These are phyloP conservation scores for Micromys minutus DNA, from an alignment of 2,113 vertebrate genomes.

Conservation along the genomic window DNA sequence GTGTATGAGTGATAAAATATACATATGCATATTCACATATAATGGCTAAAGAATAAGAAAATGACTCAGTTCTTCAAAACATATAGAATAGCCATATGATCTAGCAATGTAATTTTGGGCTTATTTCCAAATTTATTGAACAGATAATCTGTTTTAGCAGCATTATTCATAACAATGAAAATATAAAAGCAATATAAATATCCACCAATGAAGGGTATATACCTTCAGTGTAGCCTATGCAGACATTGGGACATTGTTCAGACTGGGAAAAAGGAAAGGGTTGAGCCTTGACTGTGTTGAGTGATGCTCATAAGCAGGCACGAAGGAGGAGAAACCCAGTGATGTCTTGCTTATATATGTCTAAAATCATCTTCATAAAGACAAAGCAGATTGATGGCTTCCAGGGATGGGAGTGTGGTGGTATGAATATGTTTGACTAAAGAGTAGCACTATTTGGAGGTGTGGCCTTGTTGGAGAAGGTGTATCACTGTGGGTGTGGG, in stretches of 20 bases:
- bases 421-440: no score
- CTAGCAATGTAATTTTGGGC: background rate
- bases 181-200: no score
- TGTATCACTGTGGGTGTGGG: no score
- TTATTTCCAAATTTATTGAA: background rate
- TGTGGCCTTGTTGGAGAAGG: no score
- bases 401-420: background rate
- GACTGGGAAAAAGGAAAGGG: background rate
- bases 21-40: background rate
- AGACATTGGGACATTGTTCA: background rate
- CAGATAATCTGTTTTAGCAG: background rate
- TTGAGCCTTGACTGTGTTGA: background rate
- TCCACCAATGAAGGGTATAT: background rate
- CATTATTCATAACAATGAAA: background rate
- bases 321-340: background rate
- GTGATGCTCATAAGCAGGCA: background rate
- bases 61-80: background rate
- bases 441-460: no score
- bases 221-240: background rate
- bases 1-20: background rate
- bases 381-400: background rate
- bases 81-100: background rate
- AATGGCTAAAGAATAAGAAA: background rate
- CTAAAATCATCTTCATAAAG: background rate
- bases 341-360: background rate